phyloP scores from a whole-genome alignment of 2,797 vertebrate genomes.

The Sebastes hopkinsi region DNA sequence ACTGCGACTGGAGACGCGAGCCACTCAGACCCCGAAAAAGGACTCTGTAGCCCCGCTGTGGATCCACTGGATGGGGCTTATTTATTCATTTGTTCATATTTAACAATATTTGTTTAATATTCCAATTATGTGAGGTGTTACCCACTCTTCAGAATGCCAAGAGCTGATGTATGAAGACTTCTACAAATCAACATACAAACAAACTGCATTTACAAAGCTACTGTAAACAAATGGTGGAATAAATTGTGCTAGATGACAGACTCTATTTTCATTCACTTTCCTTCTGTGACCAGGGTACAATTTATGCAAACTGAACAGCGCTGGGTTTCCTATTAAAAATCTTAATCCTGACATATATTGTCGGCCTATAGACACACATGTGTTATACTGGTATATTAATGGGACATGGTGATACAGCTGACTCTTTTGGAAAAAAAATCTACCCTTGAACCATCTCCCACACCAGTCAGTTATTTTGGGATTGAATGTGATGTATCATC shows the following conservation, averaged over 20 bases:
- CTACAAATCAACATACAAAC: conserved; percentile 67
- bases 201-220: conserved; percentile 75
- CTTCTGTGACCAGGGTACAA: conserved; percentile 37
- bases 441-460: neutral
- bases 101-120: conserved; percentile 80
- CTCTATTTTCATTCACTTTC: conserved; percentile 30
- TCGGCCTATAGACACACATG: neutral
- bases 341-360: neutral
- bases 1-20: conserved; percentile 49
- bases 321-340: neutral
- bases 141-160: conserved; percentile 79
- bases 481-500: neutral
- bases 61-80: conserved; percentile 63
- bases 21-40: conserved; percentile 56
- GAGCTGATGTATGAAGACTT: conserved; percentile 76
- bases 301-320: neutral
- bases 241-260: conserved; percentile 80
- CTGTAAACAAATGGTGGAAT: conserved; percentile 81
- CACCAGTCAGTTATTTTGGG: conserved; percentile 14
- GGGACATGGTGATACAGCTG: neutral
- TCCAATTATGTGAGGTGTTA: conserved; percentile 67
- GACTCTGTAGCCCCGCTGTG: conserved; percentile 60
- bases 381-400: neutral
- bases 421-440: neutral
- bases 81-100: conserved; percentile 80